phyloP scores from a whole-genome alignment of 2,797 vertebrate species.

The Taenioides sp. region DNA sequence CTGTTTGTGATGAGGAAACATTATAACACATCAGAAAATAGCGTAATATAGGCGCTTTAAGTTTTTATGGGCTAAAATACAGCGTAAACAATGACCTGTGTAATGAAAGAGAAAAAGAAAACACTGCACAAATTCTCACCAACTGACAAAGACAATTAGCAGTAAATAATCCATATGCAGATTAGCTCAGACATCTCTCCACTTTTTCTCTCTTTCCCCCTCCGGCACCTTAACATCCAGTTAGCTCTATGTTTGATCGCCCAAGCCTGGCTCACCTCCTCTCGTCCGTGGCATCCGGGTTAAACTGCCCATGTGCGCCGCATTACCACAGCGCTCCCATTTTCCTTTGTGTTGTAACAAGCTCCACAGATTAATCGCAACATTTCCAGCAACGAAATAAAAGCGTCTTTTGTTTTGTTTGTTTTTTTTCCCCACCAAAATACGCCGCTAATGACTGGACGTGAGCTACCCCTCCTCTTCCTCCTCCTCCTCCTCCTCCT shows the following conservation, averaged over 20 bases:
- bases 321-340: conserved; percentile 41
- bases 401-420: conserved; percentile 33
- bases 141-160: not conserved
- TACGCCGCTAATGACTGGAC: conserved; percentile 58
- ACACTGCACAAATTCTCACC: not conserved
- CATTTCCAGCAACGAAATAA: conserved; percentile 43
- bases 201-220: not conserved
- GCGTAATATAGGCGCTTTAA: too few species aligned
- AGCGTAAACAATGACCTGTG: too few species aligned
- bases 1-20: too few species aligned
- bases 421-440: conserved; percentile 37
- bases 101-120: not conserved
- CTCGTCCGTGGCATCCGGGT: conserved; percentile 40
- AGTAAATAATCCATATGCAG: not conserved
- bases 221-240: not conserved
- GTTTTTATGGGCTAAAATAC: too few species aligned
- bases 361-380: conserved; percentile 58
- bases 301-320: conserved; percentile 19
- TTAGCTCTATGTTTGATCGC: not conserved
- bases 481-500: conserved; percentile 14
- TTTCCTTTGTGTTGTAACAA: conserved; percentile 55
- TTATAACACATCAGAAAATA: too few species aligned
- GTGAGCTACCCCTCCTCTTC: conserved; percentile 27
- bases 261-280: not conserved
- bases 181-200: not conserved